These are phyloP conservation scores for Cancer borealis DNA, from an alignment of 2,888 invertebrate species.

Conservation along the genomic window DNA sequence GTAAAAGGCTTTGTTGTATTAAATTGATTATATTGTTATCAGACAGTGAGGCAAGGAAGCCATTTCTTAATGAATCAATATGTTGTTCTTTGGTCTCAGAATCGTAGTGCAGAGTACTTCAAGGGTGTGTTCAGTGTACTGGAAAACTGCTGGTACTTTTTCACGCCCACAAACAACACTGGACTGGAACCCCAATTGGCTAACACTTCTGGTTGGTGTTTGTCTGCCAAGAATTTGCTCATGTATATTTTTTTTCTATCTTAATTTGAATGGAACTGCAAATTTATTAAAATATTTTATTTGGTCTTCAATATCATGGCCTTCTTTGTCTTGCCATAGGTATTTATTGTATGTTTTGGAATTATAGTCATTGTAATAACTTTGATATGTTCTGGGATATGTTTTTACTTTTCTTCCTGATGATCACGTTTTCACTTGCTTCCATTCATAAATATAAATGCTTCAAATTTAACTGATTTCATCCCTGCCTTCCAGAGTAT, in stretches of 20 bases:
- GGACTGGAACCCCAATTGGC: conserved; percentile 64
- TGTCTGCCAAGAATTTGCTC: not conserved
- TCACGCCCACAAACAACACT: conserved; percentile 51
- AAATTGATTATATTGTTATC: not conserved
- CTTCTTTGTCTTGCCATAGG: not conserved
- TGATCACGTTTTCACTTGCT: not conserved
- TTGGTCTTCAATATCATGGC: too few relatives aligned
- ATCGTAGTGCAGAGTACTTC: conserved; percentile 66
- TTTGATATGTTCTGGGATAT: not conserved
- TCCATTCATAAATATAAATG: not conserved
- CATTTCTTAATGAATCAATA: not conserved
- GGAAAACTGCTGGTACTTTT: conserved; percentile 61
- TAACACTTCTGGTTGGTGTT: conserved; percentile 41
- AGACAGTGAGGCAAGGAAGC: not conserved
- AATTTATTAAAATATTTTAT: too few relatives aligned
- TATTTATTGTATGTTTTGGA: not conserved
- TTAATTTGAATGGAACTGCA: too few relatives aligned
- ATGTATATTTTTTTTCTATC: too few relatives aligned
- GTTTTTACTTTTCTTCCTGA: not conserved
- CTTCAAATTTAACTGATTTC: not conserved
- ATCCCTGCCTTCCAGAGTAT: conserved; percentile 51
- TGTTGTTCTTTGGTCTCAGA: conserved; percentile 39
- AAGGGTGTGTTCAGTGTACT: conserved; percentile 51
- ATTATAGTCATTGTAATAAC: not conserved
- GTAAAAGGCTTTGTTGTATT: not conserved